Evolutionary conservation across 2,113 vertebrate species (phyloP).

Genomic region (Eolophus roseicapilla): DNA sequence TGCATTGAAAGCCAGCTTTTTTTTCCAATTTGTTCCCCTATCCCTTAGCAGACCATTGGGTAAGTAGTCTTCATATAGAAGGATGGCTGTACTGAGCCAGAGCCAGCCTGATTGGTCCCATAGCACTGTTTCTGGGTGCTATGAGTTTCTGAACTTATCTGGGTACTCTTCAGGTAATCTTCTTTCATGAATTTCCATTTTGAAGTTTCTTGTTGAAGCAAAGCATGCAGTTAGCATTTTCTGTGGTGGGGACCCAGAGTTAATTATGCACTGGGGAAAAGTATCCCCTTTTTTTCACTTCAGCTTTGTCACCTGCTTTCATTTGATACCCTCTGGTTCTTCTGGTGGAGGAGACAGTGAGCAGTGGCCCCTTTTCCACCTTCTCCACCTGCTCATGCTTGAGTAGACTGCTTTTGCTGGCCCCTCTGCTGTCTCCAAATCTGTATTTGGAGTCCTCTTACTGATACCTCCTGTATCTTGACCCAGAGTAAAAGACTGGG

Average conservation of each 20-base stretch:
- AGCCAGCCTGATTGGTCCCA: background rate
- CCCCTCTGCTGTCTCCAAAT: background rate
- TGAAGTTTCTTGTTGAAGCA: background rate
- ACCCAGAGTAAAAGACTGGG: background rate
- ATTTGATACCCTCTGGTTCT: background rate
- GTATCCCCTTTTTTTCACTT: background rate
- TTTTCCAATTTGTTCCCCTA: background rate
- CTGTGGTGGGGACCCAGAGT: background rate
- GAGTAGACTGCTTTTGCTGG: background rate
- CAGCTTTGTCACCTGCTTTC: background rate
- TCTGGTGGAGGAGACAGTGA: background rate
- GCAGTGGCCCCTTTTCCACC: background rate
- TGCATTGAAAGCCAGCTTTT: background rate
- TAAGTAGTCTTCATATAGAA: background rate
- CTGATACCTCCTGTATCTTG: background rate
- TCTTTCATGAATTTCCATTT: background rate
- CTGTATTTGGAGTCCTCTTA: background rate
- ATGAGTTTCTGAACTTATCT: background rate
- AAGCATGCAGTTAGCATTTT: background rate
- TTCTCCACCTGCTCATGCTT: background rate
- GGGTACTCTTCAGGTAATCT: background rate
- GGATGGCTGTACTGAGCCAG: rapidly evolving
- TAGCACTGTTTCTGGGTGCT: too few species aligned
- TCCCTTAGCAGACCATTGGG: background rate
- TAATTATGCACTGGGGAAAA: background rate